Evolutionary conservation across 2,113 vertebrate genomes (phyloP), one percentile per base, ranked within the genome.

Genomic region (Nyctereutes procyonoides): DNA sequence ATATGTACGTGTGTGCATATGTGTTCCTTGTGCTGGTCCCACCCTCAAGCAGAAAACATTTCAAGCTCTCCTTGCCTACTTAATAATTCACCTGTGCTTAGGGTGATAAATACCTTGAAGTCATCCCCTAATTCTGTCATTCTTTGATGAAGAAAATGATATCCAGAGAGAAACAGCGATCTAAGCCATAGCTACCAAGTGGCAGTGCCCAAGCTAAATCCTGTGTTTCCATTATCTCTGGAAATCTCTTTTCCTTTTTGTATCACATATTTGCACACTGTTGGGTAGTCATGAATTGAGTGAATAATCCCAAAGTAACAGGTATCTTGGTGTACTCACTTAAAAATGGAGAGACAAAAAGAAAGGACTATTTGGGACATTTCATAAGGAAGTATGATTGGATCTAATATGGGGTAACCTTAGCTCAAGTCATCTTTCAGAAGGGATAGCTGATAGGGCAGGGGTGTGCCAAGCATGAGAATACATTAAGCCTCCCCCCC

Each of bases 61-160:
- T 83, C 35, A 90, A 15, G 26, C 19, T 71, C 28, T 55, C 62
- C 6, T 17, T 84, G 1, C 32, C 60, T 65, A 62, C 38, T 69
- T 76, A 90, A 95, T 65, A 88, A 58, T 80, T 73, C 90, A 24
- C 51, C 9, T 76, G 12, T 73, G 15, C 94, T 96, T 85, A 77
- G 43, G 48, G 3, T 90, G 17, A 43, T 88, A 88, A 82, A 9
- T 48, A 87, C 22, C 28, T 92, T 88, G 28, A 92, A 87, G 14
- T 67, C 43, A 84, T 90, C 26, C 89, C 12, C 14, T 83, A 85
- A 38, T 81, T 79, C 67, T 88, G 2, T 69, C 2, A 2, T 53
- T 80, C 76, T 81, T 58, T 53, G 0, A 88, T 92, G 22, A 96
- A 82, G 43, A 71, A 95, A 88, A 67, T 62, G 8, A 79, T 11